phyloP scores from a whole-genome alignment of 1,140 invertebrate genomes.

The Drosophila tsacasi region DNA sequence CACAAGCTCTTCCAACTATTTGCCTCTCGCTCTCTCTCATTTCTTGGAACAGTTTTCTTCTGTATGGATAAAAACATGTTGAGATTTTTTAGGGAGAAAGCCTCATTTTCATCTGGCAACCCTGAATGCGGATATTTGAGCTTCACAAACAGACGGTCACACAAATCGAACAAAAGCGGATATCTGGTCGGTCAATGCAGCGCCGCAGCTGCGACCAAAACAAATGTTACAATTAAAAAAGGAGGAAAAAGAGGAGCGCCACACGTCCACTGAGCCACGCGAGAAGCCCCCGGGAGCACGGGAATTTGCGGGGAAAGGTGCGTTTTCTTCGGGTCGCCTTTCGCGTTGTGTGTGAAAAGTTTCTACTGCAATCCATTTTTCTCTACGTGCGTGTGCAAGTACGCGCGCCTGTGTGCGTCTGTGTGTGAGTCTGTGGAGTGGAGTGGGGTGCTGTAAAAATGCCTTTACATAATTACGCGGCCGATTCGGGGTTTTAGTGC shows the following conservation, averaged over 20 bases:
- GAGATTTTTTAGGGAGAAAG: too few relatives aligned
- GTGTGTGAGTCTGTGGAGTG: slow-evolving; percentile 35
- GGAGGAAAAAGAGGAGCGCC: slow-evolving; percentile 17
- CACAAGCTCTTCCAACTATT: too few relatives aligned
- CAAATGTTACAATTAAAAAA: slow-evolving; percentile 10
- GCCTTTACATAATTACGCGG: slow-evolving; percentile 77
- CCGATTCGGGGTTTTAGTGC: slow-evolving; percentile 24
- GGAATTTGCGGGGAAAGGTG: slow-evolving; percentile 44
- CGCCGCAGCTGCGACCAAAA: slow-evolving; percentile 17
- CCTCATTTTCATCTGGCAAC: too few relatives aligned
- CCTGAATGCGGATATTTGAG: too few relatives aligned
- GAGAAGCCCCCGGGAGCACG: neutral
- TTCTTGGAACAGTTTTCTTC: too few relatives aligned
- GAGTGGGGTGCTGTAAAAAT: slow-evolving; percentile 66
- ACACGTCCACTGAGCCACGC: slow-evolving; percentile 9
- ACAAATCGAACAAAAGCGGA: slow-evolving; percentile 1
- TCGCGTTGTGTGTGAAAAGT: slow-evolving; percentile 70
- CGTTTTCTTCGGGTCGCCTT: slow-evolving; percentile 44
- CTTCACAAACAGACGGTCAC: neutral
- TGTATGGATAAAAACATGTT: too few relatives aligned
- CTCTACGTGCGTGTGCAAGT: slow-evolving; percentile 65
- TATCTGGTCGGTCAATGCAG: neutral
- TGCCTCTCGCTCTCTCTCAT: too few relatives aligned
- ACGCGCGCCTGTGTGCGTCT: slow-evolving; percentile 47
- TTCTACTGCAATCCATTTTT: slow-evolving; percentile 82